Conservation (phyloP, 2,888 invertebrate species). For the Entomobrya multifasciata region DNA sequence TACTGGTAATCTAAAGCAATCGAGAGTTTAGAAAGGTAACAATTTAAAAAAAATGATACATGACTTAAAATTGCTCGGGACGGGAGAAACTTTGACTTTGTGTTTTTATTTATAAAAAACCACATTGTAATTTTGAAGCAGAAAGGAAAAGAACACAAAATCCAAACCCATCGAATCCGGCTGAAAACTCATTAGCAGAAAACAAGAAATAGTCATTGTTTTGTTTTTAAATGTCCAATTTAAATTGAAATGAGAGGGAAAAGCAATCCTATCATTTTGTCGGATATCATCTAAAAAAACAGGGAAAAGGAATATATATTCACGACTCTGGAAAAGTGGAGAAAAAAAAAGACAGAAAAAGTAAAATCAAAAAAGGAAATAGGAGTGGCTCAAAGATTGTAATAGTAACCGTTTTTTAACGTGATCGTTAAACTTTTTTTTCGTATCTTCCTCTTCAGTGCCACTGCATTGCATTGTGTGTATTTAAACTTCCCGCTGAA, state of each 20-base stretch:
- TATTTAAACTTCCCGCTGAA: constrained; percentile 30
- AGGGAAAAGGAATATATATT: too few species aligned
- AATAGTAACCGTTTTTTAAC: constrained; percentile 55
- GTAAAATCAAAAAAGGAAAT: constrained; percentile 37
- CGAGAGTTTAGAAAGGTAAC: too few species aligned
- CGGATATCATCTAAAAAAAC: constrained; percentile 39
- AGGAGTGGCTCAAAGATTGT: constrained; percentile 61
- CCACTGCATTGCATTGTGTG: too few species aligned
- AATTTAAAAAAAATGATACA: too few species aligned
- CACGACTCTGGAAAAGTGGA: too few species aligned
- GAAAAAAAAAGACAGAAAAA: too few species aligned
- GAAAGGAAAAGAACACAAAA: neutral
- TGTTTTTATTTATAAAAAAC: neutral
- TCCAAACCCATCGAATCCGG: neutral
- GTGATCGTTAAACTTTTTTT: constrained; percentile 29
- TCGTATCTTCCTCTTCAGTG: neutral
- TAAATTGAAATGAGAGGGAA: constrained; percentile 40
- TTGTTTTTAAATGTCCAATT: constrained; percentile 49
- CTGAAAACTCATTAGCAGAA: constrained; percentile 26
- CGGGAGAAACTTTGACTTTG: too few species aligned
- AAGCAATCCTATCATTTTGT: constrained; percentile 40
- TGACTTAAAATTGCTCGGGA: too few species aligned
- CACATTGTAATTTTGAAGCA: neutral
- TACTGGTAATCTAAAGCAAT: too few species aligned
- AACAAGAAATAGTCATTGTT: constrained; percentile 44